Evolutionary conservation across 2,888 invertebrate species (phyloP).

Genomic region (Monochamus alternatus): DNA sequence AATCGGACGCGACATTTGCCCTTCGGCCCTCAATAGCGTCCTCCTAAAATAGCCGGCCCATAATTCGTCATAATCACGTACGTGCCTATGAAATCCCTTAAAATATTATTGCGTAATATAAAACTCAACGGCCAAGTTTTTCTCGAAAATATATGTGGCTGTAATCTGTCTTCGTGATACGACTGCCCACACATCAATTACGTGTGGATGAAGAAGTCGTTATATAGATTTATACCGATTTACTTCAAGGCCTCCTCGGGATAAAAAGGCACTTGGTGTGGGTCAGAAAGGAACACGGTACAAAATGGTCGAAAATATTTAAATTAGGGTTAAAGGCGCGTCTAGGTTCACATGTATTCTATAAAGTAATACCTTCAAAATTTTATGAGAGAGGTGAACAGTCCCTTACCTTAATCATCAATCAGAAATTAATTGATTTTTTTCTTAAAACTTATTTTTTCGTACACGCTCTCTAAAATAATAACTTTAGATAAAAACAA

Average conservation of each 20-base stretch:
- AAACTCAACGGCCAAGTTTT: conserved; percentile 1
- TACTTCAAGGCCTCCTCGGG: neutral
- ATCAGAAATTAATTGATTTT: too few species aligned
- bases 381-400: too few species aligned
- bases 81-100: conserved; percentile 1
- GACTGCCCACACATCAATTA: conserved; percentile 4
- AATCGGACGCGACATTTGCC: conserved; percentile 3
- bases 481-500: too few species aligned
- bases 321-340: too few species aligned
- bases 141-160: neutral
- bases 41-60: neutral
- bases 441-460: too few species aligned
- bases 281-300: neutral
- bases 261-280: neutral
- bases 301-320: too few species aligned
- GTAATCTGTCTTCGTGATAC: neutral
- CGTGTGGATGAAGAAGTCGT: conserved; percentile 6
- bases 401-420: too few species aligned
- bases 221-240: conserved; percentile 6
- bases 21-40: neutral
- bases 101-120: neutral
- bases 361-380: too few species aligned
- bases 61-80: neutral
- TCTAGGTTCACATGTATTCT: too few species aligned
- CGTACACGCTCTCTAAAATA: too few species aligned